phyloP scores from a whole-genome alignment of 2,797 vertebrate species.

The Leptoclinus maculatus region DNA sequence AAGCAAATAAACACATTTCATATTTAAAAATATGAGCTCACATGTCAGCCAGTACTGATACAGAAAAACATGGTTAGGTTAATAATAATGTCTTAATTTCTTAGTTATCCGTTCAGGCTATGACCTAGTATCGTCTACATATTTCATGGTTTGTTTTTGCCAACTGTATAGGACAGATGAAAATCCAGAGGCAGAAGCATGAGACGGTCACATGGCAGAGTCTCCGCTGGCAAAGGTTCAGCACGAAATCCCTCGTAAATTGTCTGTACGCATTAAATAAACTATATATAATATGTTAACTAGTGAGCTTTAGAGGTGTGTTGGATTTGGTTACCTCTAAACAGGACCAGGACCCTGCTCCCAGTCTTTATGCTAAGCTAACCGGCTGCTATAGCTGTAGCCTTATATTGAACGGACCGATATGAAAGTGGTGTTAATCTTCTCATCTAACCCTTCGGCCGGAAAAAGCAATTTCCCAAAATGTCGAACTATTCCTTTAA shows the following conservation, averaged over 20 bases:
- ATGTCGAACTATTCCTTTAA: not conserved
- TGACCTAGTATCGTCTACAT: not conserved
- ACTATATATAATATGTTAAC: slow-evolving; percentile 7
- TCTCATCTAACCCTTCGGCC: not conserved
- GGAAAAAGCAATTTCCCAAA: not conserved
- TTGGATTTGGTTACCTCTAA: not conserved
- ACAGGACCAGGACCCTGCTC: not conserved
- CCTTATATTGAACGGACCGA: not conserved
- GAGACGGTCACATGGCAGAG: not conserved
- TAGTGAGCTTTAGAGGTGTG: not conserved
- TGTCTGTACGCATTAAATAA: not conserved
- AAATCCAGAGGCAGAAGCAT: not conserved
- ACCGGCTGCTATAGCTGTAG: not conserved
- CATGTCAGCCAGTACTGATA: not conserved
- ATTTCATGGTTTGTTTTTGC: slow-evolving; percentile 11
- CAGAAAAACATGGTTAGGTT: not conserved
- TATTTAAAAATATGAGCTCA: slow-evolving; percentile 9
- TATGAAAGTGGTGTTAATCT: not conserved
- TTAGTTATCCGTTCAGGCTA: not conserved
- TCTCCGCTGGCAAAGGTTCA: not conserved
- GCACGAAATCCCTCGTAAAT: not conserved
- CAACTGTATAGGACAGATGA: not conserved
- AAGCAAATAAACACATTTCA: not conserved
- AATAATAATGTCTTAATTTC: not conserved
- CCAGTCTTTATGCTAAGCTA: not conserved